Conservation (phyloP, 2,888 invertebrate genomes). For the Drosophila ochracea region DNA sequence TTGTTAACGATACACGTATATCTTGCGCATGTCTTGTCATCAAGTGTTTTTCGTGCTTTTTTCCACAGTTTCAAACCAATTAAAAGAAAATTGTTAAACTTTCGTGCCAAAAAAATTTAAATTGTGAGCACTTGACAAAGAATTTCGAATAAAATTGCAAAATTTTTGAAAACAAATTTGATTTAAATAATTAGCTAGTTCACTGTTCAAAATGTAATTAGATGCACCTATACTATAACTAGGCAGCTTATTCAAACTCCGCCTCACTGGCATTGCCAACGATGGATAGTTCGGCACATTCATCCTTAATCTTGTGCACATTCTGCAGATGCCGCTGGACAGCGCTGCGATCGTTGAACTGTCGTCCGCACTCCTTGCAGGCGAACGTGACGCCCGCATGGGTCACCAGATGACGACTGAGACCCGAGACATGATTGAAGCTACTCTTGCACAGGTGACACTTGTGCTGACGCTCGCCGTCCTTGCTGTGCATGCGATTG, state of each 20-base stretch:
- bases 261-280: conserved; percentile 41
- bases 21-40: conserved; percentile 35
- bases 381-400: conserved; percentile 89
- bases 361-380: conserved; percentile 88
- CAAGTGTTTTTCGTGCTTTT: conserved; percentile 49
- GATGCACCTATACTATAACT: background rate
- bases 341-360: conserved; percentile 91
- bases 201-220: background rate
- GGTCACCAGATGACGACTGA: conserved; percentile 89
- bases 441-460: conserved; percentile 88
- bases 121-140: conserved; percentile 34
- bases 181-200: background rate
- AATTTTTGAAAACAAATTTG: conserved; percentile 10
- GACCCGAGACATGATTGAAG: conserved; percentile 87
- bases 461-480: conserved; percentile 88
- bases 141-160: conserved; percentile 59
- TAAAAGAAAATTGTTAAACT: conserved; percentile 32
- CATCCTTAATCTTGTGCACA: conserved; percentile 68
- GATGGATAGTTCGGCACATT: conserved; percentile 17
- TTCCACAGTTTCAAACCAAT: conserved; percentile 42
- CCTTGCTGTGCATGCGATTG: conserved; percentile 86
- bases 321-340: conserved; percentile 87
- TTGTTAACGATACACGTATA: conserved; percentile 32
- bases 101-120: conserved; percentile 62
- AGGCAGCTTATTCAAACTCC: conserved; percentile 26